Evolutionary conservation across 2,797 vertebrate genomes (phyloP).

Genomic region (Pseudomugil tenellus): DNA sequence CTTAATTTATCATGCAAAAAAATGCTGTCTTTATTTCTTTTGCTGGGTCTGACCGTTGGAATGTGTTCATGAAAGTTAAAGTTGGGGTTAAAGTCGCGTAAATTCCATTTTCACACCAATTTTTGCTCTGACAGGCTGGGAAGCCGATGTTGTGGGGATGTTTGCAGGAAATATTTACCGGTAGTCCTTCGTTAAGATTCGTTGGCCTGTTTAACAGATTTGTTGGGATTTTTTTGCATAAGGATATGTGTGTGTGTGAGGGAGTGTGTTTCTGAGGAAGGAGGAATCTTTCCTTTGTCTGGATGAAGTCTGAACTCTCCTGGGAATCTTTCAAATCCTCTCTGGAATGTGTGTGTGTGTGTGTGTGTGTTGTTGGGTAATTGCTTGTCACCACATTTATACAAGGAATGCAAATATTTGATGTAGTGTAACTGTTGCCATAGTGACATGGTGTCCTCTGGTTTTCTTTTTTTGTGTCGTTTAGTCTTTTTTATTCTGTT

Average conservation of each 20-base stretch:
- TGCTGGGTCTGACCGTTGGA: neutral
- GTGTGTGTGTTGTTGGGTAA: constrained; percentile 34
- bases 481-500: neutral
- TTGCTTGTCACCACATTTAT: constrained; percentile 56
- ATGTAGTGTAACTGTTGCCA: constrained; percentile 59
- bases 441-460: constrained; percentile 39
- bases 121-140: neutral
- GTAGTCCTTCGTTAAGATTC: neutral
- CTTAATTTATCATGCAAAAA: neutral
- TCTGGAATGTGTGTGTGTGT: constrained; percentile 76
- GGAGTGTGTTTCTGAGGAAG: constrained; percentile 12
- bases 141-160: neutral
- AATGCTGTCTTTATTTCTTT: neutral
- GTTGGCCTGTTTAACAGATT: too few species aligned
- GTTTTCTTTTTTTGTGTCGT: neutral
- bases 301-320: constrained; percentile 71
- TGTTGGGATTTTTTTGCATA: too few species aligned
- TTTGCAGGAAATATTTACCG: neutral
- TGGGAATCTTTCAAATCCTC: constrained; percentile 79
- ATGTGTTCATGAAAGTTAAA: neutral
- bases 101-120: too few species aligned
- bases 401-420: constrained; percentile 72
- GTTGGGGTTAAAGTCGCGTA: too few species aligned
- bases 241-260: constrained; percentile 7
- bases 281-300: constrained; percentile 72